A percentile compares a stretch with the other conserved stretches of the same genome.
These are phyloP conservation scores for Acronicta alni DNA, from an alignment of 2,888 invertebrate species.

Conservation along the genomic window DNA sequence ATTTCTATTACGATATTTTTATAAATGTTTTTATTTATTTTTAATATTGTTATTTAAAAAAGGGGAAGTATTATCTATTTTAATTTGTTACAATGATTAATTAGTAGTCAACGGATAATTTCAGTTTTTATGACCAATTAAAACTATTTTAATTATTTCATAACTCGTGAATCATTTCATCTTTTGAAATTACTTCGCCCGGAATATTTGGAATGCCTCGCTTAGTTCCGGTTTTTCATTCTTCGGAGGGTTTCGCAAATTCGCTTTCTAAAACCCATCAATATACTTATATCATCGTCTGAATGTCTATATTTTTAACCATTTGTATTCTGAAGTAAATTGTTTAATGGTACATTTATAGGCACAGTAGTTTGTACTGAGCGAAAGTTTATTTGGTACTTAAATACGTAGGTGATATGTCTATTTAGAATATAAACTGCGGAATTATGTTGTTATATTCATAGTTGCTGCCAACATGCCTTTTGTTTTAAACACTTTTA, in stretches of 20 bases:
- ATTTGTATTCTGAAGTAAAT: slow-evolving; percentile 77
- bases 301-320: slow-evolving; percentile 65
- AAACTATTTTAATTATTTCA: slow-evolving; percentile 7
- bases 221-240: slow-evolving; percentile 56
- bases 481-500: slow-evolving; percentile 54
- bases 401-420: slow-evolving; percentile 58
- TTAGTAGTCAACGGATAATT: background rate
- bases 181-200: slow-evolving; percentile 40
- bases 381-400: slow-evolving; percentile 73
- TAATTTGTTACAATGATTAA: background rate
- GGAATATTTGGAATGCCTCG: slow-evolving; percentile 51
- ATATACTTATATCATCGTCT: slow-evolving; percentile 63
- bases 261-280: slow-evolving; percentile 69
- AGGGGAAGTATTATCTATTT: background rate
- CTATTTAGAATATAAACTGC: slow-evolving; percentile 76
- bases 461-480: slow-evolving; percentile 44
- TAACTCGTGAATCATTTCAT: slow-evolving; percentile 29
- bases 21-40: too few relatives aligned
- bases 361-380: slow-evolving; percentile 61
- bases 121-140: background rate
- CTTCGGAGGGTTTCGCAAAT: slow-evolving; percentile 61
- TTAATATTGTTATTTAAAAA: slow-evolving; percentile 6
- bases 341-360: slow-evolving; percentile 70
- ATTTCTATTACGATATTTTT: too few relatives aligned
- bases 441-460: slow-evolving; percentile 69